A percentile compares a stretch with the other conserved stretches of the same genome.
phyloP scores from a whole-genome alignment of 2,888 invertebrate species.

The Xylota sylvarum region DNA sequence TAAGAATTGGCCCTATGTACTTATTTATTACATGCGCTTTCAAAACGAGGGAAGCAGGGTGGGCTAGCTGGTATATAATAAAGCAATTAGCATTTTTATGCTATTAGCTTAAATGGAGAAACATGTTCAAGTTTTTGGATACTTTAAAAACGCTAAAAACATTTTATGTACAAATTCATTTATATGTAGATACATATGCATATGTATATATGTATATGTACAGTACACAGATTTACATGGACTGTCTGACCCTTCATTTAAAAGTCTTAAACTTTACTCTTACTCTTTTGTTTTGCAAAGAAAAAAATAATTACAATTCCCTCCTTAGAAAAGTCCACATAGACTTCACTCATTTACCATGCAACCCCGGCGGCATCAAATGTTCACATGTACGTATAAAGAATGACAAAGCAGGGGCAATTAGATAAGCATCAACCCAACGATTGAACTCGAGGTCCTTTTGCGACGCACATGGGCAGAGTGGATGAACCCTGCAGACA shows the following conservation, averaged over 20 bases:
- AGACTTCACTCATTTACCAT: conserved; percentile 39
- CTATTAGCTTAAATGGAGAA: too few relatives aligned
- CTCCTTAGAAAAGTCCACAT: neutral
- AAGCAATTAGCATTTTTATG: too few relatives aligned
- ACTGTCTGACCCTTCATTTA: neutral
- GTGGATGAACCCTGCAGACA: conserved; percentile 11
- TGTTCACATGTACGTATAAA: conserved; percentile 20
- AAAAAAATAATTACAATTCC: conserved; percentile 16
- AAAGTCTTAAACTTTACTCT: neutral
- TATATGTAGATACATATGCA: too few relatives aligned
- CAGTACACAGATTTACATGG: too few relatives aligned
- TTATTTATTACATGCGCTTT: too few relatives aligned
- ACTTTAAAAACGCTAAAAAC: too few relatives aligned
- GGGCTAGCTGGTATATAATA: too few relatives aligned
- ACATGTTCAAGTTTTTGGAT: too few relatives aligned
- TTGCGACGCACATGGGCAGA: conserved; percentile 9
- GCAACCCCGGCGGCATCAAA: conserved; percentile 41
- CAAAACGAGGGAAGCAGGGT: too few relatives aligned
- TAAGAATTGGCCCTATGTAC: too few relatives aligned
- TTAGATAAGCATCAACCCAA: conserved; percentile 43
- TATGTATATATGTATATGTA: too few relatives aligned
- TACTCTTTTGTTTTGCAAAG: neutral
- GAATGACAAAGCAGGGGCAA: conserved; percentile 19
- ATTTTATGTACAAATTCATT: too few relatives aligned
- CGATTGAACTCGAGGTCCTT: conserved; percentile 39